Conservation (phyloP, 2,113 vertebrate species). For the Laterallus jamaicensis region DNA sequence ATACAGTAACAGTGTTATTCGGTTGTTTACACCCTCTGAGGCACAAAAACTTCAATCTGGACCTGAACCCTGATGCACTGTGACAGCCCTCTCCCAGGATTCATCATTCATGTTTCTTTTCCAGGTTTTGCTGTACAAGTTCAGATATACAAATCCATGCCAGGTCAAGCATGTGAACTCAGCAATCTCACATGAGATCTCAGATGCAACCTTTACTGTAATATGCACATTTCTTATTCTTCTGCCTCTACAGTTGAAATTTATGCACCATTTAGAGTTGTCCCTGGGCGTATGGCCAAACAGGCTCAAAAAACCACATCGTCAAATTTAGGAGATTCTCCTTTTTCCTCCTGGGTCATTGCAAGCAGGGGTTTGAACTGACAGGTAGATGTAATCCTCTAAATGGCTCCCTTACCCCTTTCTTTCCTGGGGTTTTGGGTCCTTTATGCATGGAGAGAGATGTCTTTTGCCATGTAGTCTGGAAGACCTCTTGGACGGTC, state of each 20-base stretch:
- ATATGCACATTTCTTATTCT: not conserved
- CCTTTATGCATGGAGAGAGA: not conserved
- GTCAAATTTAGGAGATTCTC: not conserved
- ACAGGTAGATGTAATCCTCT: not conserved
- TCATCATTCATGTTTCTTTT: not conserved
- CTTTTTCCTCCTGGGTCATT: not conserved
- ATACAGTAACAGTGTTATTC: not conserved
- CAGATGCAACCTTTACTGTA: not conserved
- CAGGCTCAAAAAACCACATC: not conserved
- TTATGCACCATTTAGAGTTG: not conserved
- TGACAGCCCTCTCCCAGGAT: not conserved
- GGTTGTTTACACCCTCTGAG: rapidly evolving
- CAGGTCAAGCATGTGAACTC: not conserved
- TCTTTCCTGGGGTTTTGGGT: not conserved
- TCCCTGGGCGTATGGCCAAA: not conserved
- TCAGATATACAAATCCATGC: not conserved
- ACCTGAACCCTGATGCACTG: not conserved
- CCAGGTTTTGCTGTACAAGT: not conserved
- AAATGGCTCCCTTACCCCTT: not conserved
- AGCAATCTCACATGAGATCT: not conserved
- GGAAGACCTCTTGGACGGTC: not conserved
- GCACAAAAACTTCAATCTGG: not conserved
- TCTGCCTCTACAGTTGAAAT: not conserved
- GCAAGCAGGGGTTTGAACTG: not conserved
- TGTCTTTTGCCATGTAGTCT: not conserved